phyloP scores from a whole-genome alignment of 2,797 vertebrate species.

The Nothura maculosa region DNA sequence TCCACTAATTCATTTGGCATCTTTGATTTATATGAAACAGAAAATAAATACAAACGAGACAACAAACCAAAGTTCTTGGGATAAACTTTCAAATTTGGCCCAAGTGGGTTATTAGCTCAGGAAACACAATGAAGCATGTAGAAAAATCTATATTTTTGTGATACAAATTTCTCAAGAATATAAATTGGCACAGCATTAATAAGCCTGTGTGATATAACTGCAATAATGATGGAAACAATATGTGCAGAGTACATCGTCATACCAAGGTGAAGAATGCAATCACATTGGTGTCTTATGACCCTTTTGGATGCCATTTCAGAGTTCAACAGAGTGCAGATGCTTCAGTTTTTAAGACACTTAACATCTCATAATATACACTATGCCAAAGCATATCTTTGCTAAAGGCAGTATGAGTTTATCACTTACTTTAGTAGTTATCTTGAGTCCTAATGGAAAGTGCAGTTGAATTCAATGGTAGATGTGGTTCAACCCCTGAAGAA shows the following conservation, averaged over 20 bases:
- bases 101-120: background rate
- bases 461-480: background rate
- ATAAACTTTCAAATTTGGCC: conserved; percentile 6
- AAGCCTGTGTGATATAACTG: background rate
- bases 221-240: conserved; percentile 38
- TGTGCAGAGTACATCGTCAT: background rate
- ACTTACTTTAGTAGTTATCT: background rate
- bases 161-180: conserved; percentile 40
- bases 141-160: background rate
- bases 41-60: conserved; percentile 25
- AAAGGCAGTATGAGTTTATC: background rate
- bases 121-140: background rate
- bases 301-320: conserved; percentile 19
- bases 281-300: conserved; percentile 21
- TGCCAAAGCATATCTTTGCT: background rate
- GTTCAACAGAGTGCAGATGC: conserved; percentile 12
- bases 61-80: background rate
- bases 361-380: background rate
- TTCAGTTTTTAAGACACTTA: conserved; percentile 33
- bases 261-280: conserved; percentile 3
- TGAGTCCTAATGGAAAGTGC: background rate
- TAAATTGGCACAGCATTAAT: conserved; percentile 16
- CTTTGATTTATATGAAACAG: background rate
- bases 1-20: background rate
- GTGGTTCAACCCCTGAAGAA: accelerated